These are phyloP conservation scores for Yponomeuta plumbellus DNA, from an alignment of 2,888 invertebrate genomes.

Conservation along the genomic window DNA sequence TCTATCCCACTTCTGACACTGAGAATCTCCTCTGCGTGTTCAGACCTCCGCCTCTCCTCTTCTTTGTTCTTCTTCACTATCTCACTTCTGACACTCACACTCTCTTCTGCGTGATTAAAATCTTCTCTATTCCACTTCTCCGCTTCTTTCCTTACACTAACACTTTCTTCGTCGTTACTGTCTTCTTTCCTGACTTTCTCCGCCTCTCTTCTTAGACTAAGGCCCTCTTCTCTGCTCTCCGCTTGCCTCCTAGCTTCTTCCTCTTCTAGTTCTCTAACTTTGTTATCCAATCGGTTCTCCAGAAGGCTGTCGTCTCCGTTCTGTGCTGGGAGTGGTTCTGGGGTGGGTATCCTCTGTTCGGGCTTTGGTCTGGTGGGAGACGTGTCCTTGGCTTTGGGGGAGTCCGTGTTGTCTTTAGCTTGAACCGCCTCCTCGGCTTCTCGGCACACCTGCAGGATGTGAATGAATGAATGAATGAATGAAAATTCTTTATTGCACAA, in stretches of 20 bases:
- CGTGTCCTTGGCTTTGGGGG: neutral
- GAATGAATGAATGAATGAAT: no score
- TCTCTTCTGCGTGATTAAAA: conserved; percentile 28
- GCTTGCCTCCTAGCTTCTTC: neutral
- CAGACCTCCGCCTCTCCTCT: conserved; percentile 24
- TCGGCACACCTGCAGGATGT: conserved; percentile 52
- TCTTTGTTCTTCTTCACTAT: conserved; percentile 25
- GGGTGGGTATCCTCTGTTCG: conserved; percentile 21
- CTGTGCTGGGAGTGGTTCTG: conserved; percentile 18
- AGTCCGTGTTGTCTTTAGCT: conserved; percentile 32
- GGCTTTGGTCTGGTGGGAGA: conserved; percentile 14
- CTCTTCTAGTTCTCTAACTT: neutral
- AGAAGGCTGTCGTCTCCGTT: neutral
- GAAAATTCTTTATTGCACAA: no score
- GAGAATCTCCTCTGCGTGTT: conserved; percentile 38
- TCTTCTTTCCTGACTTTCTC: conserved; percentile 17
- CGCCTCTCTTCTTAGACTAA: no score
- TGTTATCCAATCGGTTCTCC: neutral
- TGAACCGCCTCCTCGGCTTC: conserved; percentile 68
- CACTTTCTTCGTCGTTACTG: conserved; percentile 26
- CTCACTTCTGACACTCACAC: conserved; percentile 9
- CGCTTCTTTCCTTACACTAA: neutral
- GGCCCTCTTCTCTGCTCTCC: neutral
- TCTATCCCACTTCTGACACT: conserved; percentile 48
- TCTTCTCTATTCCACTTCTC: conserved; percentile 17